These are phyloP conservation scores for Hybognathus amarus DNA, from an alignment of 2,797 vertebrate species.

Conservation along the genomic window DNA sequence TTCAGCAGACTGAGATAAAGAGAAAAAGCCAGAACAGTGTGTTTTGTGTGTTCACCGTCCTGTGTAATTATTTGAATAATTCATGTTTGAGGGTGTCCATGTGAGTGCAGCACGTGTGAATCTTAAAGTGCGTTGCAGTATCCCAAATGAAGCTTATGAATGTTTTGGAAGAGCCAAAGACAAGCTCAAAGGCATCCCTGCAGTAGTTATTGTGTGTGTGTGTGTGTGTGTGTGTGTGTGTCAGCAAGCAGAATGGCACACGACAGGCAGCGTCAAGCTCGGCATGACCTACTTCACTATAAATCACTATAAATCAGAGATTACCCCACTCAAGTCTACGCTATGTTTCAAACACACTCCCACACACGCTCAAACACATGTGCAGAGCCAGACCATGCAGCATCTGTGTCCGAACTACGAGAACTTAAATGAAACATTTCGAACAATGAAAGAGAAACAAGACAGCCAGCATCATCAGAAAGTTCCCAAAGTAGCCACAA, in stretches of 20 bases:
- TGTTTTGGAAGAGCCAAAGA: slow-evolving; percentile 30
- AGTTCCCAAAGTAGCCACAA: slow-evolving; percentile 2
- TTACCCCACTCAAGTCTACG: slow-evolving; percentile 65
- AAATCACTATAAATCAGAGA: slow-evolving; percentile 76
- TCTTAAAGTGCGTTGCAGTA: neutral
- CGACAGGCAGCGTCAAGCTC: slow-evolving; percentile 56
- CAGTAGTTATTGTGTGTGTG: slow-evolving; percentile 30
- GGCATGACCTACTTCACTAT: slow-evolving; percentile 80
- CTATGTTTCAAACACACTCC: slow-evolving; percentile 26
- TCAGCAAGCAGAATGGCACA: slow-evolving; percentile 43
- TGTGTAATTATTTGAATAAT: slow-evolving; percentile 30
- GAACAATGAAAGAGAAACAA: neutral
- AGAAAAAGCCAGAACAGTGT: slow-evolving; percentile 27
- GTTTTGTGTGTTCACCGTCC: slow-evolving; percentile 22
- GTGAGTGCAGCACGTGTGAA: slow-evolving; percentile 1
- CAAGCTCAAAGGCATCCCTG: slow-evolving; percentile 6
- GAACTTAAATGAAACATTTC: neutral
- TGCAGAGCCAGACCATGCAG: neutral
- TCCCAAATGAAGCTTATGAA: slow-evolving; percentile 3
- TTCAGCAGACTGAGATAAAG: slow-evolving; percentile 31
- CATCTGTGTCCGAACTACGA: slow-evolving; percentile 24
- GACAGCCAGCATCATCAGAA: neutral
- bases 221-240: slow-evolving; percentile 39
- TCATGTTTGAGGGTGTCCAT: slow-evolving; percentile 7
- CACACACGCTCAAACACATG: slow-evolving; percentile 35